Conservation (phyloP, 2,797 vertebrate genomes). For the Cebuella pygmaea region DNA sequence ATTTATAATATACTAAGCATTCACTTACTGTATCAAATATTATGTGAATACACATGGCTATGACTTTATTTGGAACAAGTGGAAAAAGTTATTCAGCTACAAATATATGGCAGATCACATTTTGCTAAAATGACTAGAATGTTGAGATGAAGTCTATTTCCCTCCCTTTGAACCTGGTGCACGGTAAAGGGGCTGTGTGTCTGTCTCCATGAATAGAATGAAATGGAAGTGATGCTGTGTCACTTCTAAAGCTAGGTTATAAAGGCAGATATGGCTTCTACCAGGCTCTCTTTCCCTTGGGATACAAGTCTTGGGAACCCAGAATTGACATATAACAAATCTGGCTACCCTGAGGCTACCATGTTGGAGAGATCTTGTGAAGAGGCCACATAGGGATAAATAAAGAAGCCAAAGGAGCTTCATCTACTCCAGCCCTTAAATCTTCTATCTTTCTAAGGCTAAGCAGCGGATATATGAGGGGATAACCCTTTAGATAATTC, state of each 20-base stretch:
- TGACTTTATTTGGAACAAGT: constrained; percentile 21
- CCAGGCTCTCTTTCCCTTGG: not conserved
- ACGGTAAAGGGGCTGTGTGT: not conserved
- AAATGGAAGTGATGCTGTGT: not conserved
- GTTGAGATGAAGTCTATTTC: not conserved
- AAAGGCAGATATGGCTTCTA: not conserved
- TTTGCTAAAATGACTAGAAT: not conserved
- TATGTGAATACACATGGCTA: not conserved
- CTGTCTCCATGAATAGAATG: not conserved
- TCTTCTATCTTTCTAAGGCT: not conserved
- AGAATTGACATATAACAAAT: not conserved
- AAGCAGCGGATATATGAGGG: not conserved
- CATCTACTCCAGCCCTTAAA: not conserved
- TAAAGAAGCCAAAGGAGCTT: not conserved
- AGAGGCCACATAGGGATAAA: not conserved
- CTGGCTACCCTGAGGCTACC: not conserved
- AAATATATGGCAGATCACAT: not conserved
- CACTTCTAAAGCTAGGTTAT: not conserved
- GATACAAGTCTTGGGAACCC: not conserved
- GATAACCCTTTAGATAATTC: not conserved
- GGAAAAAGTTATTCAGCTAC: not conserved
- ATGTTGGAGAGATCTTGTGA: not conserved
- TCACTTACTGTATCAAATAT: not conserved
- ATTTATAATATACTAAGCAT: not conserved
- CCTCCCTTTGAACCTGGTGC: not conserved